Evolutionary conservation across 2,888 invertebrate genomes (phyloP), one percentile per base, ranked within the genome.

Genomic region (Leucoptera coffeella): DNA sequence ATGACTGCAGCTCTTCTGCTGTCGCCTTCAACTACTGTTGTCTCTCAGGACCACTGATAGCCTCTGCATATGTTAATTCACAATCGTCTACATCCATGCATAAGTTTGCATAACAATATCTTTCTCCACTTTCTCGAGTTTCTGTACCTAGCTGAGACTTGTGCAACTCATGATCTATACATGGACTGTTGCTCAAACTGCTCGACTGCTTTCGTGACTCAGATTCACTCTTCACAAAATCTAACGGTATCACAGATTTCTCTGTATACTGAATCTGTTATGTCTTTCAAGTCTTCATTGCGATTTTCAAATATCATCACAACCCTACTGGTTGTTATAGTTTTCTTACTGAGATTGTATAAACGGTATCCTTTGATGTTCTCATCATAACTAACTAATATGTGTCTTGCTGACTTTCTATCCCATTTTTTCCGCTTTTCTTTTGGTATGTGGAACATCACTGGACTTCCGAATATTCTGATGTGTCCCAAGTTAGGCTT

Each of bases 321-420:
- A 35, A 35, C 32, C 28, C 38, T 28, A 9, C 32, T 31, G 3
- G 30, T 34, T 7, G 26, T 29, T 5, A 37, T 13, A 1, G 9
- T 23, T 5, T 28, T 30, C 2, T 25, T 32, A 6, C 20, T 13
- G 4, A 33, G 33, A 22, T 36, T 22, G 24, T 35, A 34, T 4
- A 38, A 22, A 13, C 38, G 32, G 23, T 41, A 40, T 1, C 38
- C 40, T 26, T 41, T 40, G 1, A 33, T 25, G 25, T 33, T 29
- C 10, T 39, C 36, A 15, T 30, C 19, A 28, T 35, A 41, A 3
- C 41, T 36, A 12, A 36, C 29, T 3, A 38, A 19, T n/a, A 35
- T 32, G 9, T 11, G 10, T 24, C 17, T 22, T 15, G 9, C 26
- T 8, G 22, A 11, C 19, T 40, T 39, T n/a, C 28, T 32, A 26